Conservation (phyloP, 2,113 vertebrate genomes). For the Oryzias curvinotus region DNA sequence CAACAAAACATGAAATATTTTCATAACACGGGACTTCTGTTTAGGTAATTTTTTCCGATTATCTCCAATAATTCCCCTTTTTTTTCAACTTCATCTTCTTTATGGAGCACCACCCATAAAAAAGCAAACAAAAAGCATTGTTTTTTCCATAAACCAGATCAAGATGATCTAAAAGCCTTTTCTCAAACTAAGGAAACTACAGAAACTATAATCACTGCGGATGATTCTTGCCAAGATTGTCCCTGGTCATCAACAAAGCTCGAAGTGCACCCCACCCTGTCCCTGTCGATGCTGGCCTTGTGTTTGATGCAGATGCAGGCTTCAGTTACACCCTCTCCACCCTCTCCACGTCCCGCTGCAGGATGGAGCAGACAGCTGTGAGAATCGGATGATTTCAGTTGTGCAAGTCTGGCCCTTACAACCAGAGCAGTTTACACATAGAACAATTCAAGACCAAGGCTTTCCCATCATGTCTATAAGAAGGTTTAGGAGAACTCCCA, state of each 20-base stretch:
- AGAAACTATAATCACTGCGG: constrained; percentile 8
- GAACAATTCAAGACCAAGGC: constrained; percentile 3
- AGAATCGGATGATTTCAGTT: constrained; percentile 54
- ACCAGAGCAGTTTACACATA: constrained; percentile 21
- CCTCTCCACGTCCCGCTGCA: constrained; percentile 62
- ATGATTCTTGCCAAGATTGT: constrained; percentile 46
- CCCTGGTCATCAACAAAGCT: constrained; percentile 42
- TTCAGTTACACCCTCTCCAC: constrained; percentile 76
- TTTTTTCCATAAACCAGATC: background rate
- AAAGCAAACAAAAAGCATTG: background rate
- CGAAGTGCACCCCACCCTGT: constrained; percentile 67
- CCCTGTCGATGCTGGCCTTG: constrained; percentile 54
- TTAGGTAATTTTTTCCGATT: constrained; percentile 22
- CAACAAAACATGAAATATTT: constrained; percentile 31
- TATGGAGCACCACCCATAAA: background rate
- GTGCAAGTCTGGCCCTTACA: constrained; percentile 35
- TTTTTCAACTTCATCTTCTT: background rate
- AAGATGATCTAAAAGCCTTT: background rate
- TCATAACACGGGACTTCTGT: constrained; percentile 17
- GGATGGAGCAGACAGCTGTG: constrained; percentile 67
- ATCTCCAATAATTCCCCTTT: constrained; percentile 6
- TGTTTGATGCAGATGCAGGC: constrained; percentile 71
- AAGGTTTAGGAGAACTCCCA: constrained; percentile 60
- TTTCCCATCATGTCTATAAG: constrained; percentile 54
- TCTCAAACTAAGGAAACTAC: background rate